Percentiles rank a stretch among this genome's conserved stretches.
Evolutionary conservation across 2,888 invertebrate genomes (phyloP).

Genomic region (Sminthurinus aureus): DNA sequence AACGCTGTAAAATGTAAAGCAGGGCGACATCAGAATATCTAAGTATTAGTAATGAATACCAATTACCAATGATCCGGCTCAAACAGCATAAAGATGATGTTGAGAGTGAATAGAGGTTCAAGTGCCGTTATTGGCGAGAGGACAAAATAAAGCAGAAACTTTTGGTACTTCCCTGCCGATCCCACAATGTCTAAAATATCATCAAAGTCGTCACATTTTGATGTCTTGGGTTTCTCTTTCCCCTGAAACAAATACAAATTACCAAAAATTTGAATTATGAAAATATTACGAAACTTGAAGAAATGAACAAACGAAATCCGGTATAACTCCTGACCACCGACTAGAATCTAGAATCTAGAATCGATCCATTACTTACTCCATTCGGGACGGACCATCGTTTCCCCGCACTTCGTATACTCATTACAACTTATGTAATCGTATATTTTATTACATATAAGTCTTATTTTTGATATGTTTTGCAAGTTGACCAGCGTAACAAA

Average conservation of each 20-base stretch:
- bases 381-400: neutral
- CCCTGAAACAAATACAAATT: neutral
- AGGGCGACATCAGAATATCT: constrained; percentile 67
- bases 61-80: constrained; percentile 67
- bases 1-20: too few species aligned
- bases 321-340: neutral
- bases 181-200: constrained; percentile 67
- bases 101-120: constrained; percentile 67
- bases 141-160: constrained; percentile 65
- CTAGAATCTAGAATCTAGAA: too few species aligned
- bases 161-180: constrained; percentile 68
- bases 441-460: too few species aligned
- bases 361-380: constrained; percentile 2
- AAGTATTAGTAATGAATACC: constrained; percentile 68
- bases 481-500: neutral
- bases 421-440: neutral
- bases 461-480: neutral
- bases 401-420: constrained; percentile 29
- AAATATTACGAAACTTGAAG: neutral
- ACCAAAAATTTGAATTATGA: neutral
- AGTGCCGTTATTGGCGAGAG: constrained; percentile 64
- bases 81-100: constrained; percentile 67
- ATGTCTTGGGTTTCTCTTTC: constrained; percentile 11
- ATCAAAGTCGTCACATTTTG: constrained; percentile 65
- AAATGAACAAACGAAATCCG: too few species aligned